Evolutionary conservation across 2,113 vertebrate genomes (phyloP).

Genomic region (Cynopterus brachyotis): DNA sequence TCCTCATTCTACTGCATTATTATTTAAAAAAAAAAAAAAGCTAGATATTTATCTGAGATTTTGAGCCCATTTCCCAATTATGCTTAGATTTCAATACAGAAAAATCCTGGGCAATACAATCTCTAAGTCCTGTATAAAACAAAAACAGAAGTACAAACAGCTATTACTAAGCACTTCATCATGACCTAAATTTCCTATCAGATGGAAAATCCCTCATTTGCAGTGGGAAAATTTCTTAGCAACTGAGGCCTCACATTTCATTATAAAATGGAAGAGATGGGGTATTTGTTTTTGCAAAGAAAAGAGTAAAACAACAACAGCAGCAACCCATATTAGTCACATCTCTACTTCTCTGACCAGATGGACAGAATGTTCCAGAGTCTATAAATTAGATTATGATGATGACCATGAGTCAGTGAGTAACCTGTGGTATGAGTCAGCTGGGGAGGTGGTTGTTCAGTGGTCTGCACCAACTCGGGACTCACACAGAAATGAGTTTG

Average conservation of each 20-base stretch:
- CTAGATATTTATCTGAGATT: not conserved
- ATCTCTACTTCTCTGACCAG: not conserved
- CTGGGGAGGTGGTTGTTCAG: not conserved
- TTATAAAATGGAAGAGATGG: constrained; percentile 47
- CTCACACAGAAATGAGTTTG: not conserved
- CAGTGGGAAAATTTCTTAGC: constrained; percentile 36
- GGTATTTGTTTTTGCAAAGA: constrained; percentile 17
- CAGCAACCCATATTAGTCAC: constrained; percentile 19
- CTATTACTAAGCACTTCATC: not conserved
- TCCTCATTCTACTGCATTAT: not conserved
- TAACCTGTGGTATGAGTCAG: not conserved
- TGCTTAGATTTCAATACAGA: constrained; percentile 39
- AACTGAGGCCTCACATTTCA: not conserved
- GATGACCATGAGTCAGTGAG: not conserved
- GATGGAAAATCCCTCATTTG: constrained; percentile 41
- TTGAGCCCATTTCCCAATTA: constrained; percentile 12
- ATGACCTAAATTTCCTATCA: constrained; percentile 62
- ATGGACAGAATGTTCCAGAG: not conserved
- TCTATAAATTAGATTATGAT: constrained; percentile 26
- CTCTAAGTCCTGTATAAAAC: not conserved
- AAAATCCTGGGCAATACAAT: not conserved
- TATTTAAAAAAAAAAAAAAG: constrained; percentile 30
- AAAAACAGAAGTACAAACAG: constrained; percentile 16
- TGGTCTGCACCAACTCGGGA: not conserved
- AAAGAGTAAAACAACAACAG: not conserved